A percentile compares a stretch with the other conserved stretches of the same genome.
These are phyloP conservation scores for Elephas maximus DNA, from an alignment of 2,113 vertebrate genomes.

Conservation along the genomic window DNA sequence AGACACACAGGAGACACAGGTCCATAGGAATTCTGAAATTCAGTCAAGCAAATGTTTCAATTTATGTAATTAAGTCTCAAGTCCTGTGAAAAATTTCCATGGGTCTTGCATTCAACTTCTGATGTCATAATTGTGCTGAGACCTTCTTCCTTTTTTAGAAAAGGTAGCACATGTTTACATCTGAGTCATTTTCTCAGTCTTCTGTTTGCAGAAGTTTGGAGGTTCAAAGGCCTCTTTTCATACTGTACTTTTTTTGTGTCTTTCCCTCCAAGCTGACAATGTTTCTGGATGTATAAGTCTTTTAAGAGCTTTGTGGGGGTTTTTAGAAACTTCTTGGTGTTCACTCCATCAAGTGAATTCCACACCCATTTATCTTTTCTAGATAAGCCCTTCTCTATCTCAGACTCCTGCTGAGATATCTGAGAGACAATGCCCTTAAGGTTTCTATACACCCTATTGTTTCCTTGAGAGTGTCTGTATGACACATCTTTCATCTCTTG, in stretches of 20 bases:
- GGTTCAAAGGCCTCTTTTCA: not conserved
- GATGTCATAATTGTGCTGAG: not conserved
- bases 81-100: not conserved
- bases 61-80: not conserved
- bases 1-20: not conserved
- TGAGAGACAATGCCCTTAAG: not conserved
- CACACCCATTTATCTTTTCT: not conserved
- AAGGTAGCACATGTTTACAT: not conserved
- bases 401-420: not conserved
- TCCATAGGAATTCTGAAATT: not conserved
- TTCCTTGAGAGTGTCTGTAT: not conserved
- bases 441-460: not conserved
- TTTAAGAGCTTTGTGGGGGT: not conserved
- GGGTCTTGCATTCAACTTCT: not conserved
- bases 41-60: not conserved
- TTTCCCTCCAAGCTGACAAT: not conserved
- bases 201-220: not conserved
- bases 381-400: not conserved
- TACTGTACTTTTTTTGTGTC: not conserved
- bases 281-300: not conserved
- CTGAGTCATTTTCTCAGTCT: not conserved
- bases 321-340: not conserved
- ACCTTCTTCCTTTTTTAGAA: not conserved
- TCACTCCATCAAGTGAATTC: not conserved
- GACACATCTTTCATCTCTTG: not conserved